These are phyloP conservation scores for Sebastes minor DNA, from an alignment of 2,797 vertebrate genomes.

Conservation along the genomic window DNA sequence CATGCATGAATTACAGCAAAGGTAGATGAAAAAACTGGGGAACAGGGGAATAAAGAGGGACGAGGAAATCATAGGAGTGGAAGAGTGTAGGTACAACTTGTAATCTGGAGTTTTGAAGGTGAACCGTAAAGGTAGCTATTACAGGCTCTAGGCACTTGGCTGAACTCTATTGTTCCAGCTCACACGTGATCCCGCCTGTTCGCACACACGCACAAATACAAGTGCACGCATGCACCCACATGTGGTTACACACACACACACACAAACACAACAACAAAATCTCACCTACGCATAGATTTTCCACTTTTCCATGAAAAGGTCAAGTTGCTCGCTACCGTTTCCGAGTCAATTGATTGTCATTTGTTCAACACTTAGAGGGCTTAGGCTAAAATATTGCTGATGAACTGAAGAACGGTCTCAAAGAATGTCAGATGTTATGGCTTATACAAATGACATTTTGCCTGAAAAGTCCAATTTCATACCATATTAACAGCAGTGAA, in stretches of 20 bases:
- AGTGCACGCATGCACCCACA: background rate
- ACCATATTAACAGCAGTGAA: slow-evolving; percentile 29
- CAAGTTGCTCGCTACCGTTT: slow-evolving; percentile 46
- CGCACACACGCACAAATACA: background rate
- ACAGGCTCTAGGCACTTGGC: slow-evolving; percentile 47
- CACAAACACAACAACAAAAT: slow-evolving; percentile 26
- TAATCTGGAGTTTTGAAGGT: slow-evolving; percentile 72
- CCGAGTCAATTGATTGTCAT: slow-evolving; percentile 40
- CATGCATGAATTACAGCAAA: slow-evolving; percentile 52
- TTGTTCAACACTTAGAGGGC: slow-evolving; percentile 29
- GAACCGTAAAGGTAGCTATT: slow-evolving; percentile 66
- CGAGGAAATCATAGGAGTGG: slow-evolving; percentile 25
- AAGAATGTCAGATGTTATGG: slow-evolving; percentile 50
- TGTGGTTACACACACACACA: background rate
- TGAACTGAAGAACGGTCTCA: slow-evolving; percentile 34
- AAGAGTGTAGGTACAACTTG: slow-evolving; percentile 23
- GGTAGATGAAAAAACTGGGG: slow-evolving; percentile 15
- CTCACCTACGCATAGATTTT: slow-evolving; percentile 5
- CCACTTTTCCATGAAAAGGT: slow-evolving; percentile 54
- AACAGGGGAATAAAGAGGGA: slow-evolving; percentile 27
- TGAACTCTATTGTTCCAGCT: slow-evolving; percentile 49
- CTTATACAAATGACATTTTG: slow-evolving; percentile 61
- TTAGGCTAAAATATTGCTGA: slow-evolving; percentile 39
- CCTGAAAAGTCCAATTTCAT: slow-evolving; percentile 57
- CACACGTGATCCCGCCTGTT: background rate